Percentiles rank a stretch among this genome's conserved stretches.
Evolutionary conservation across 30 jellyfish, hydroid and myxozoan genomes (phyloP).

Genomic region (Cassiopea andromeda): DNA sequence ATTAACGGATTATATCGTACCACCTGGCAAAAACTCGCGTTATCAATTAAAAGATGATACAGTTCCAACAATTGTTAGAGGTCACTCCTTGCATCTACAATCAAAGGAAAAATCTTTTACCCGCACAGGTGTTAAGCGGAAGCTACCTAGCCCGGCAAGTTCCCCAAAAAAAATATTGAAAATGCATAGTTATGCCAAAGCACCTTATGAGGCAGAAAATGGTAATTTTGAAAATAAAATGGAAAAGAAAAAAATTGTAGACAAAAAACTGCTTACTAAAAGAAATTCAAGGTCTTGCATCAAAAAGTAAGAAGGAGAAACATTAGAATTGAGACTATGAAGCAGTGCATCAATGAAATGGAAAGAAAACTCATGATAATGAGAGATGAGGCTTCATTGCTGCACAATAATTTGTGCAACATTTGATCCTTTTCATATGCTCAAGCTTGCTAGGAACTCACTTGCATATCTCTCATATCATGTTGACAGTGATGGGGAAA

Average conservation of each 20-base stretch:
- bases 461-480: constrained; percentile 21
- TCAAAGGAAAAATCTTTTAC: background rate
- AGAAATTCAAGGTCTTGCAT: background rate
- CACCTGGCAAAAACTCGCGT: background rate
- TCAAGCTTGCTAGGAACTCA: constrained; percentile 55
- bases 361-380: background rate
- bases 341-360: background rate
- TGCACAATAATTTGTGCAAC: constrained; percentile 13
- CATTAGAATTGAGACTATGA: background rate
- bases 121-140: background rate
- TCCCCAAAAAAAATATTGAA: background rate
- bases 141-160: background rate
- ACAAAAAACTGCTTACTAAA: background rate
- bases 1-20: background rate
- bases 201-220: background rate
- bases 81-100: background rate
- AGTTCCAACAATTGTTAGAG: background rate
- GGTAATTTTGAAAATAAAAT: background rate
- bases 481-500: constrained; percentile 2
- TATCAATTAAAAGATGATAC: background rate
- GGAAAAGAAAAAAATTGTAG: background rate
- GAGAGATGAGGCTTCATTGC: background rate
- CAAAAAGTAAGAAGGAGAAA: constrained; percentile 18
- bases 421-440: constrained; percentile 50
- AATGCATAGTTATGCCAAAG: background rate